Conservation (phyloP, 2,888 invertebrate genomes). For the Thymelicus lineola region DNA sequence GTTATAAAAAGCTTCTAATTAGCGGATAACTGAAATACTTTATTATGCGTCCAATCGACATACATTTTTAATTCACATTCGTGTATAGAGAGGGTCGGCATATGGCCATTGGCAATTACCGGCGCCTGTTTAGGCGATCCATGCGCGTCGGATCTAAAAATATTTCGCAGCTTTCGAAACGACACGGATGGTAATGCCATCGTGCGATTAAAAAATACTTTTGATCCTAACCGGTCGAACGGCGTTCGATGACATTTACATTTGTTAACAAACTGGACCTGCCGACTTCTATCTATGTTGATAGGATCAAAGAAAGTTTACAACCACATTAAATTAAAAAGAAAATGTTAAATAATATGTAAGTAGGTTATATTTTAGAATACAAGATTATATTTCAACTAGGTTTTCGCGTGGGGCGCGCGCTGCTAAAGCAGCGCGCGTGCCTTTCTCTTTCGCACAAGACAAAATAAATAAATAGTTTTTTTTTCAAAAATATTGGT, state of each 20-base stretch:
- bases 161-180: constrained; percentile 70
- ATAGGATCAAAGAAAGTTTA: constrained; percentile 71
- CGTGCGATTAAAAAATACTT: constrained; percentile 54
- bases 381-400: no score
- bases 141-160: constrained; percentile 51
- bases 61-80: constrained; percentile 29
- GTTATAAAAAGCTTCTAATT: constrained; percentile 15
- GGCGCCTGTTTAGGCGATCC: constrained; percentile 44
- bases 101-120: constrained; percentile 36
- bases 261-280: constrained; percentile 72
- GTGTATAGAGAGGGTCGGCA: constrained; percentile 13
- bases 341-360: background rate
- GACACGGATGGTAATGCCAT: constrained; percentile 58
- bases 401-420: no score
- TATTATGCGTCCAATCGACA: constrained; percentile 2
- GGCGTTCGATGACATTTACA: constrained; percentile 77
- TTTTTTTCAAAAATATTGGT: no score
- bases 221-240: constrained; percentile 69
- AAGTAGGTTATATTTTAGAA: no score
- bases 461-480: no score
- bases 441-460: no score
- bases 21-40: constrained; percentile 1
- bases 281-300: constrained; percentile 50
- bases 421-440: no score
- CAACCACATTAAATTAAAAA: constrained; percentile 7